These are phyloP conservation scores for Speoplatyrhinus poulsoni DNA, from an alignment of 2,113 vertebrate genomes.

Conservation along the genomic window DNA sequence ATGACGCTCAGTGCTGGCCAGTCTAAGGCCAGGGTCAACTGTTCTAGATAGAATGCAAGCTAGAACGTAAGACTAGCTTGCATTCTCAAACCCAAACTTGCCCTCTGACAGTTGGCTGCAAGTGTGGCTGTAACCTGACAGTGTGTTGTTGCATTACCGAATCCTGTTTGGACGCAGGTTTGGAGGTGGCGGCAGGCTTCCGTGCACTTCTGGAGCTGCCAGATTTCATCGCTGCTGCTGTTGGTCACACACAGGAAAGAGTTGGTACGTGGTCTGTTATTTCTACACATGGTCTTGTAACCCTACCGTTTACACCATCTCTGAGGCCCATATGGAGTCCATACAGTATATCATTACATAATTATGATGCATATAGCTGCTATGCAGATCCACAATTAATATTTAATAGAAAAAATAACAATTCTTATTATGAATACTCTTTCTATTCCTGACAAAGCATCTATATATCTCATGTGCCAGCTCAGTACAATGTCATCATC, in stretches of 20 bases:
- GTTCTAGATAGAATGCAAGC: background rate
- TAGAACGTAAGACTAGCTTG: background rate
- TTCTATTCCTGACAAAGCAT: background rate
- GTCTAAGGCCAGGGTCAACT: too few relatives aligned
- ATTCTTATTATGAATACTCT: background rate
- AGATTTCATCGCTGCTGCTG: constrained; percentile 56
- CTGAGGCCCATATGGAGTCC: too few relatives aligned
- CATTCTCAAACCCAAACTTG: too few relatives aligned
- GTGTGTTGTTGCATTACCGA: constrained; percentile 38
- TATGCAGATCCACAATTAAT: background rate
- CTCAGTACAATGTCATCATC: background rate
- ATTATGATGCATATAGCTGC: background rate
- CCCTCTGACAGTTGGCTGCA: background rate
- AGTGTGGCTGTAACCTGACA: background rate
- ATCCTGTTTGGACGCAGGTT: constrained; percentile 56
- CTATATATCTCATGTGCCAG: background rate
- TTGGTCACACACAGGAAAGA: constrained; percentile 34
- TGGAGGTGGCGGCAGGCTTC: constrained; percentile 30
- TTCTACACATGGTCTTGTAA: background rate
- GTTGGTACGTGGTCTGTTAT: background rate
- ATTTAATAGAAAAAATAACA: background rate
- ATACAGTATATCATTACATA: too few relatives aligned
- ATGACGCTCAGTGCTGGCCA: too few relatives aligned
- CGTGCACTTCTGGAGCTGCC: constrained; percentile 59
- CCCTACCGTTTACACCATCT: too few relatives aligned